Evolutionary conservation across 1,140 invertebrate genomes (phyloP).

Genomic region (Papilio helenus): DNA sequence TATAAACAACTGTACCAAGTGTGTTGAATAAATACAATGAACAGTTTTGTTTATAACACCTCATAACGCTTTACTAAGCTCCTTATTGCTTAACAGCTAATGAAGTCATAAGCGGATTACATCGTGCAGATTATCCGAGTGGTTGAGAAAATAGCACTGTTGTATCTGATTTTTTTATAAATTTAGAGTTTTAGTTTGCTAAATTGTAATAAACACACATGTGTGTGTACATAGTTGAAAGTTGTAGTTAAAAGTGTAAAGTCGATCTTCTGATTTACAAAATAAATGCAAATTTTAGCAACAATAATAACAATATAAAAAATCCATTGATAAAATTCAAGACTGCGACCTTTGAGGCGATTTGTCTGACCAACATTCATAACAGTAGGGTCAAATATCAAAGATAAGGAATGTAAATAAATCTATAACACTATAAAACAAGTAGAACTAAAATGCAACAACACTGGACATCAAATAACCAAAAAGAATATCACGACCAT

Average conservation of each 20-base stretch:
- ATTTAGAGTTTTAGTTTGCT: no score
- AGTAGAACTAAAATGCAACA: background rate
- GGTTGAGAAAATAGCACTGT: background rate
- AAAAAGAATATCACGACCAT: background rate
- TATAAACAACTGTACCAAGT: background rate
- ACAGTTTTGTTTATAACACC: background rate
- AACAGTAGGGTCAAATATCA: background rate
- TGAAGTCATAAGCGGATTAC: background rate
- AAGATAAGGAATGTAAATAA: conserved; percentile 17
- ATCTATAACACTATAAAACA: background rate
- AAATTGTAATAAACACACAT: background rate
- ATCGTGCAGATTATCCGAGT: background rate
- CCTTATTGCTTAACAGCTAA: background rate
- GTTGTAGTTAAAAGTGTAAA: no score
- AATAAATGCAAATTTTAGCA: background rate
- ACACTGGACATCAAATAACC: background rate
- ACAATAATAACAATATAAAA: background rate
- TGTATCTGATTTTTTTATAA: background rate
- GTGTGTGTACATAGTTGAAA: no score
- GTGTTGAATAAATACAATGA: background rate
- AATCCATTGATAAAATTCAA: conserved; percentile 1
- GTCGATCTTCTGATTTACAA: background rate
- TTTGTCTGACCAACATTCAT: background rate
- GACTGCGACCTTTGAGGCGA: background rate
- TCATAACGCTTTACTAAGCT: background rate